These are phyloP conservation scores for Drosophila algonquin DNA, from an alignment of 2,888 invertebrate species.

Conservation along the genomic window DNA sequence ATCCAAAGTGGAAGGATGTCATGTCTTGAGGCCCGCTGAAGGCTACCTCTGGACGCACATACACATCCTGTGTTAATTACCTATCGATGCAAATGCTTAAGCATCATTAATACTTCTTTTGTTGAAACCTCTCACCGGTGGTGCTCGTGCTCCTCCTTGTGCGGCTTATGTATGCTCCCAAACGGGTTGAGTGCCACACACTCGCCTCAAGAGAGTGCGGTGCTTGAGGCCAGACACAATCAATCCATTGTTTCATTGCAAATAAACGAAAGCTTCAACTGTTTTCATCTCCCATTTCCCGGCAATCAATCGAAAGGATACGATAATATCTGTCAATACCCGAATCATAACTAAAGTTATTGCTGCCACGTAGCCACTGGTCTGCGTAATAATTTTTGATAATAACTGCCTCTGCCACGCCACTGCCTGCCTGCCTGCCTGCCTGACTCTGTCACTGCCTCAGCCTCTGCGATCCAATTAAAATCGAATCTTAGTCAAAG, in stretches of 20 bases:
- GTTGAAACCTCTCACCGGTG: not conserved
- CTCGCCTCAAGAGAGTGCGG: not conserved
- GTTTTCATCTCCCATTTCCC: too few species aligned
- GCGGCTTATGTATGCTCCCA: not conserved
- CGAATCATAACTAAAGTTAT: constrained; percentile 18
- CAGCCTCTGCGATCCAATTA: constrained; percentile 37
- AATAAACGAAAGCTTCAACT: constrained; percentile 18
- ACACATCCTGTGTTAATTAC: constrained; percentile 27
- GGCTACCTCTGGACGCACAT: constrained; percentile 3
- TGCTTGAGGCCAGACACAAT: too few species aligned
- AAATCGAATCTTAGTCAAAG: constrained; percentile 65
- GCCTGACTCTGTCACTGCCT: not conserved
- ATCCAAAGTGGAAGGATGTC: constrained; percentile 14
- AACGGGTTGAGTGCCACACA: not conserved
- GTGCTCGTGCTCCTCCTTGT: not conserved
- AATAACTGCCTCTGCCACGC: constrained; percentile 9
- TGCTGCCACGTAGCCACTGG: constrained; percentile 10
- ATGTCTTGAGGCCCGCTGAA: constrained; percentile 26
- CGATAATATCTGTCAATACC: not conserved
- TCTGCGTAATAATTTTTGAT: constrained; percentile 26
- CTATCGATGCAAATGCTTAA: not conserved
- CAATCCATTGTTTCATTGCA: too few species aligned
- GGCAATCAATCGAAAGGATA: constrained; percentile 6
- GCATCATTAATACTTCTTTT: constrained; percentile 3
- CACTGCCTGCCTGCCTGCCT: not conserved